These are phyloP conservation scores for Bombus breviceps DNA, from an alignment of 1,140 invertebrate genomes.

Conservation along the genomic window DNA sequence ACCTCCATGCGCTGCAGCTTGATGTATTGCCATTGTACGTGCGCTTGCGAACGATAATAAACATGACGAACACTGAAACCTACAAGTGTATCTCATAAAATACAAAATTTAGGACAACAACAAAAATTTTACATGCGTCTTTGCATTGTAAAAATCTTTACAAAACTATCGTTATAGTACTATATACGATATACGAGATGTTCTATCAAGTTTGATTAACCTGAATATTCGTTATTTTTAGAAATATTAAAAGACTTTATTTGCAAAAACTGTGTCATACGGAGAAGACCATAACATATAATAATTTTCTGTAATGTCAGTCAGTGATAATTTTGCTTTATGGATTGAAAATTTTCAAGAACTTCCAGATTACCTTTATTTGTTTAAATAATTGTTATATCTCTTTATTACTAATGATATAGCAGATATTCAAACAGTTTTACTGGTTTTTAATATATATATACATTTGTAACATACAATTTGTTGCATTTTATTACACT, in stretches of 20 bases:
- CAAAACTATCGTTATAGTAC: not conserved
- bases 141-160: not conserved
- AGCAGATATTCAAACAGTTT: not conserved
- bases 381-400: not conserved
- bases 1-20: slow-evolving; percentile 39
- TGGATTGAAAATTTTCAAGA: not conserved
- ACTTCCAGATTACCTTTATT: not conserved
- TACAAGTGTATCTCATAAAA: not conserved
- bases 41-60: slow-evolving; percentile 14
- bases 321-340: not conserved
- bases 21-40: slow-evolving; percentile 30
- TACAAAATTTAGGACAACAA: not conserved
- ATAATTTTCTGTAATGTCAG: no score
- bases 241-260: not conserved
- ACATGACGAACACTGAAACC: slow-evolving; percentile 36
- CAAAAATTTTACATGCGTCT: no score
- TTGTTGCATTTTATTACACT: no score
- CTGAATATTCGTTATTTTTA: not conserved
- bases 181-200: not conserved
- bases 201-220: not conserved
- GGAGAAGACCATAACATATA: no score
- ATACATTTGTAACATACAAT: no score
- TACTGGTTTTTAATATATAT: not conserved
- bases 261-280: no score
- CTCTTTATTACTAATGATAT: not conserved